Evolutionary conservation across 1,140 invertebrate genomes (phyloP), one percentile per base, ranked within the genome.

Genomic region (Drosophila ercepeae): DNA sequence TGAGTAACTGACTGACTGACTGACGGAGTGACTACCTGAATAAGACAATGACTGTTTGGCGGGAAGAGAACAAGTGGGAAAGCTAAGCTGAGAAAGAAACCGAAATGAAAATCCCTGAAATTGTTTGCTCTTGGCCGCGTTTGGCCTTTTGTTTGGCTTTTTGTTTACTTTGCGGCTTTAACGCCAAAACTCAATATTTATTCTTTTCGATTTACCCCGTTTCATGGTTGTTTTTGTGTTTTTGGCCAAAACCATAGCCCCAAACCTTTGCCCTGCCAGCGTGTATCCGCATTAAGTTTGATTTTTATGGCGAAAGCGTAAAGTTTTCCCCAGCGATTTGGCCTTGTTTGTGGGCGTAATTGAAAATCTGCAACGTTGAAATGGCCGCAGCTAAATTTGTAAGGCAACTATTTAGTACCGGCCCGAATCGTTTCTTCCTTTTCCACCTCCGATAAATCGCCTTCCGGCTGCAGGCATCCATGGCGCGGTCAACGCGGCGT

Each of bases 161-260:
- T 42, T 74, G 68, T 76, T 86, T 86, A 72, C 63, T 59, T 53
- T 67, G 39, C 67, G 73, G 82, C 77, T 73, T 73, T 69, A 81
- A 73, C 63, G 72, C 55, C 78, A 81, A 86, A 79, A 81, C 76
- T 88, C 76, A 81, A 86, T 86, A 88, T 86, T 86, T 86, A 88
- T 81, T 88, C 76, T 65, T 81, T 76, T 86, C 58, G 83, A 81
- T 73, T 86, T 44, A 61, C 58, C 68, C 61, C 29, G 29, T 32
- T 32, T 32, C n/a, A n/a, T n/a, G n/a, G n/a, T n/a, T n/a, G n/a
- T 11, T 32, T 9, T 32, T 9, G 11, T 32, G 11, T 16, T 68
- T 63, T 23, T 14, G 25, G 16, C 29, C 21, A 4, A 2, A 29
- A 23, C 16, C 13, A 14, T 39, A 39, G 34, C 7, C 27, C 23